phyloP scores from a whole-genome alignment of 64 coral and sea anemone genomes.

The Montipora foliosa region DNA sequence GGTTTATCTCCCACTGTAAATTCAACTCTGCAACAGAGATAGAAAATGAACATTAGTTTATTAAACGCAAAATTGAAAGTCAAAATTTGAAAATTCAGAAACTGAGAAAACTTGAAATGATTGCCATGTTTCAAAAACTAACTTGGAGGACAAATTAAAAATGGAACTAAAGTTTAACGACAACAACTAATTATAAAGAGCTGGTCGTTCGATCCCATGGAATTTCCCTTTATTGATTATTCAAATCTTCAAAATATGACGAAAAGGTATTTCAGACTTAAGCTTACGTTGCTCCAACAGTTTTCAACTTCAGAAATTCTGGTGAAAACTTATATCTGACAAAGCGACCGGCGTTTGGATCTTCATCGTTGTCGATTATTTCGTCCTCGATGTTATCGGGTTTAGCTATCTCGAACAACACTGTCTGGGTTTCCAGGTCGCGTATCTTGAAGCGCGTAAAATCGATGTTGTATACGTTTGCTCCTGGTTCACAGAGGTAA shows the following conservation, averaged over 20 bases:
- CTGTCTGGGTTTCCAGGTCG: constrained; percentile 90
- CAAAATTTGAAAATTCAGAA: not conserved
- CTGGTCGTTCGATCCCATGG: not conserved
- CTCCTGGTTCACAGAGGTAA: constrained; percentile 94
- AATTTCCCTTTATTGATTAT: constrained; percentile 1
- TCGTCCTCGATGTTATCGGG: constrained; percentile 91
- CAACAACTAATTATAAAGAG: not conserved
- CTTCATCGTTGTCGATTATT: constrained; percentile 86
- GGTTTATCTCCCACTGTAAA: constrained; percentile 96
- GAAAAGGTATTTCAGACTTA: not conserved
- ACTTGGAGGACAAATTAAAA: too few relatives aligned
- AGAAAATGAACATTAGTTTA: constrained; percentile 16
- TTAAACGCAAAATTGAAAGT: not conserved
- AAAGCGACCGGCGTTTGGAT: constrained; percentile 96
- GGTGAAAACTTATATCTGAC: constrained; percentile 97
- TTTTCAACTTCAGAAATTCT: constrained; percentile 92
- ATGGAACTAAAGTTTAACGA: not conserved
- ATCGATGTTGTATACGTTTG: constrained; percentile 96
- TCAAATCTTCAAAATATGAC: not conserved
- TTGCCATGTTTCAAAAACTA: constrained; percentile 15
- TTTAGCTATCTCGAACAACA: constrained; percentile 98
- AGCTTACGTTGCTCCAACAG: constrained; percentile 99
- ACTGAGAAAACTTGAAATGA: not conserved
- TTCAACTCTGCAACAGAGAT: constrained; percentile 85
- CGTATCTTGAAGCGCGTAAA: constrained; percentile 99